These are phyloP conservation scores for Crocodylus rhombifer DNA, from an alignment of 2,797 vertebrate genomes.

Conservation along the genomic window DNA sequence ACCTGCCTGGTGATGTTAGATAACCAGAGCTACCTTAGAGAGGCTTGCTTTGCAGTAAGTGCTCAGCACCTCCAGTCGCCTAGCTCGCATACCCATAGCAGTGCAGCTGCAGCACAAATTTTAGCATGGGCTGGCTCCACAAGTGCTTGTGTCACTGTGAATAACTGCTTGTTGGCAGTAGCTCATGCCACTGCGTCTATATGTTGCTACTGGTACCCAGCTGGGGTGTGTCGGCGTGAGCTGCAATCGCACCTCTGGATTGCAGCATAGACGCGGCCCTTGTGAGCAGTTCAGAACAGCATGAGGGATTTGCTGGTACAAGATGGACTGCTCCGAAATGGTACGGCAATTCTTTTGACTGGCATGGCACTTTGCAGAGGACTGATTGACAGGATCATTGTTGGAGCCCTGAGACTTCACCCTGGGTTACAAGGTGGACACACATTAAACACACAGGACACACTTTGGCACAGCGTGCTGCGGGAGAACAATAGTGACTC, in stretches of 20 bases:
- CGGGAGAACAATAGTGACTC: slow-evolving; percentile 55
- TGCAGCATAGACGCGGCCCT: background rate
- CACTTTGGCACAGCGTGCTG: background rate
- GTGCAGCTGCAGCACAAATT: background rate
- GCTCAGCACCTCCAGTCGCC: background rate
- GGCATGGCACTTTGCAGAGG: background rate
- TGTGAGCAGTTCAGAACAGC: fast-evolving
- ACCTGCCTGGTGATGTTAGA: background rate
- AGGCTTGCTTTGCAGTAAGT: background rate
- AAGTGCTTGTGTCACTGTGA: background rate
- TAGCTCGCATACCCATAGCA: background rate
- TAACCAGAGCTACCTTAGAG: background rate
- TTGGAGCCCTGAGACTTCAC: background rate
- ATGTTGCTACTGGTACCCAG: background rate
- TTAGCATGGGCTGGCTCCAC: background rate
- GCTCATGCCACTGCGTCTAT: too few relatives aligned
- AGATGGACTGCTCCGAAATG: background rate
- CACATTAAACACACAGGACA: background rate
- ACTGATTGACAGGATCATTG: background rate
- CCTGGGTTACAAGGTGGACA: background rate
- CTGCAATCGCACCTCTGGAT: fast-evolving
- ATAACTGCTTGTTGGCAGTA: too few relatives aligned
- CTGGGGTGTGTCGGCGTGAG: background rate
- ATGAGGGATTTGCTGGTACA: background rate
- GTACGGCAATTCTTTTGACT: background rate